Evolutionary conservation across 2,113 vertebrate species (phyloP), one percentile per base, ranked within the genome.

Genomic region (Sterna hirundo): DNA sequence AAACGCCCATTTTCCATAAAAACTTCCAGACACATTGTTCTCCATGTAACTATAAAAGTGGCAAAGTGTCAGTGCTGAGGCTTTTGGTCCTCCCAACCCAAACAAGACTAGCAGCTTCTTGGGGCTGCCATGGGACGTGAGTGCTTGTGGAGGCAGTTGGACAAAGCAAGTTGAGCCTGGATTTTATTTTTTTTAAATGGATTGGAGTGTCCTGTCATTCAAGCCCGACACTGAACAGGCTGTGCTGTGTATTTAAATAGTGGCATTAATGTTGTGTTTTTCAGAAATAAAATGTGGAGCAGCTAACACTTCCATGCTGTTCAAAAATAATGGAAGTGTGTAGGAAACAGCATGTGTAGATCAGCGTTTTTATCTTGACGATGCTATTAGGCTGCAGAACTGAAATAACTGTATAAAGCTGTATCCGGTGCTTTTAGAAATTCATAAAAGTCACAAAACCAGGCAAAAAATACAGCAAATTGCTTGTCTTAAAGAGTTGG

Each of bases 31-130:
- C 8, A 2, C 1, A 1, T 40, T 42, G 15, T 15, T 68, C 25
- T 30, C 25, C 15, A 8, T 2, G 1, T n/a, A 25, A 42, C 19
- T 14, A 1, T 44, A 62, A 42, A 86, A 51, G 25, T 3, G 1
- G 52, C 52, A 19, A 3, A 25, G 18, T 58, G 36, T 68, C 8
- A 10, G 44, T 7, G 20, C 23, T 27, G 29, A 66, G 42, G n/a
- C 20, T 42, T 51, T 86, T 60, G 26, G 46, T 44, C 46, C 26
- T 60, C 25, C 54, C 19, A 30, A 15, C 15, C 44, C 1, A 2
- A 32, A 42, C 30, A 36, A 10, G 19, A 20, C 46, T 2, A 19
- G 44, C 15, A 42, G n/a, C n/a, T 51, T 11, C 18, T 42, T 58
- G 52, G 19, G 51, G 44, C 30, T n/a, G 6, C 36, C 6, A 0